These are phyloP conservation scores for Hystrix cristata DNA, from an alignment of 2,113 vertebrate species.

Conservation along the genomic window DNA sequence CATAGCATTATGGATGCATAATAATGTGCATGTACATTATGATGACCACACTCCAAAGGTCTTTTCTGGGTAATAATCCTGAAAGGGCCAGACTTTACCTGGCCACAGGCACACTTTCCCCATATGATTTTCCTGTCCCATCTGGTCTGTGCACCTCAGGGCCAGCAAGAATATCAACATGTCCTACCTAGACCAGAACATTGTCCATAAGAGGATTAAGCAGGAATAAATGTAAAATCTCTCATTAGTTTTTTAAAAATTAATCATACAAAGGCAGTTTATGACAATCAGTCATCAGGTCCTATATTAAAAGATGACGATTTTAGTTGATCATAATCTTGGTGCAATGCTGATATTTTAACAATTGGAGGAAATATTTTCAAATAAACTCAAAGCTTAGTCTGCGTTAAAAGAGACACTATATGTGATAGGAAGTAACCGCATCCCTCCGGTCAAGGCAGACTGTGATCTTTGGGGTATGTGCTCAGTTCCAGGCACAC, in stretches of 20 bases:
- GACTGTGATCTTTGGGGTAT: background rate
- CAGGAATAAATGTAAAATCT: background rate
- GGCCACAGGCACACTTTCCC: background rate
- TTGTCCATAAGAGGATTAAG: background rate
- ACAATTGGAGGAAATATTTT: background rate
- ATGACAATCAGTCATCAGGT: background rate
- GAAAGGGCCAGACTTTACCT: background rate
- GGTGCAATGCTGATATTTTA: background rate
- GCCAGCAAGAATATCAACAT: background rate
- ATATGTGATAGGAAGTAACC: background rate
- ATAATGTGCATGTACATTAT: background rate
- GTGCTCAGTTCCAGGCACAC: background rate
- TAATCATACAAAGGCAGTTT: background rate
- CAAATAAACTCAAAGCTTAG: slow-evolving; percentile 30
- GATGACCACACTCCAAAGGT: background rate
- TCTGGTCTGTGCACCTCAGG: background rate
- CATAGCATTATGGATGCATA: background rate
- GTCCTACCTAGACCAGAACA: background rate
- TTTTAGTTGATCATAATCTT: background rate
- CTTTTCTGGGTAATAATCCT: background rate
- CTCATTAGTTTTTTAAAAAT: background rate
- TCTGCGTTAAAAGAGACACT: slow-evolving; percentile 3
- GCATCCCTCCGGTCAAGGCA: background rate
- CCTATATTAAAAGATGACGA: background rate
- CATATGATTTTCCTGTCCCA: background rate